Evolutionary conservation across 2,113 vertebrate genomes (phyloP).

Genomic region (Tachysurus fulvidraco): DNA sequence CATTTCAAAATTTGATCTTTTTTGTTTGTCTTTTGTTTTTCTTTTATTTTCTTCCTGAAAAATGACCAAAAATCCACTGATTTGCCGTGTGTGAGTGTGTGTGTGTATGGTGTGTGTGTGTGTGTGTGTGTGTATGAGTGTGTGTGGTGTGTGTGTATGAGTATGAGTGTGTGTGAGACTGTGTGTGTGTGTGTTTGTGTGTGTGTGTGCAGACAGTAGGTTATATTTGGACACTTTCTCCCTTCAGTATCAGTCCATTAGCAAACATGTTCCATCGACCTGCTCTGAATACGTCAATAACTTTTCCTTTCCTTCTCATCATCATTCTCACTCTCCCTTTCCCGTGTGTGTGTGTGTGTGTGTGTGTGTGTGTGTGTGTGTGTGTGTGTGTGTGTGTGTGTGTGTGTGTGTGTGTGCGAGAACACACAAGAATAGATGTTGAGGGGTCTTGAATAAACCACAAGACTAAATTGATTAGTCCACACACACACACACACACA

Average conservation of each 20-base stretch:
- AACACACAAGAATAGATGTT: slow-evolving; percentile 21
- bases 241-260: slow-evolving; percentile 67
- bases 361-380: slow-evolving; percentile 16
- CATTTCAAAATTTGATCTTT: neutral
- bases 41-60: neutral
- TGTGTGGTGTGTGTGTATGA: neutral
- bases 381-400: slow-evolving; percentile 46
- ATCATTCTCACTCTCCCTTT: slow-evolving; percentile 47
- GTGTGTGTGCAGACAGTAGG: neutral
- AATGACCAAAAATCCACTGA: neutral
- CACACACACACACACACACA: slow-evolving; percentile 51
- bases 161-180: neutral
- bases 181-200: neutral
- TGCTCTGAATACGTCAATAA: slow-evolving; percentile 66
- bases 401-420: slow-evolving; percentile 9
- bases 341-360: slow-evolving; percentile 48
- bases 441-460: neutral
- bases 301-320: slow-evolving; percentile 43
- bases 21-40: neutral
- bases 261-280: slow-evolving; percentile 73
- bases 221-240: neutral
- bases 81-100: neutral
- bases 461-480: slow-evolving; percentile 74
- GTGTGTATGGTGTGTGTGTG: neutral
- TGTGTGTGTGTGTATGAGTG: neutral